Evolutionary conservation across 2,888 invertebrate genomes (phyloP).

Genomic region (Dioctria rufipes): DNA sequence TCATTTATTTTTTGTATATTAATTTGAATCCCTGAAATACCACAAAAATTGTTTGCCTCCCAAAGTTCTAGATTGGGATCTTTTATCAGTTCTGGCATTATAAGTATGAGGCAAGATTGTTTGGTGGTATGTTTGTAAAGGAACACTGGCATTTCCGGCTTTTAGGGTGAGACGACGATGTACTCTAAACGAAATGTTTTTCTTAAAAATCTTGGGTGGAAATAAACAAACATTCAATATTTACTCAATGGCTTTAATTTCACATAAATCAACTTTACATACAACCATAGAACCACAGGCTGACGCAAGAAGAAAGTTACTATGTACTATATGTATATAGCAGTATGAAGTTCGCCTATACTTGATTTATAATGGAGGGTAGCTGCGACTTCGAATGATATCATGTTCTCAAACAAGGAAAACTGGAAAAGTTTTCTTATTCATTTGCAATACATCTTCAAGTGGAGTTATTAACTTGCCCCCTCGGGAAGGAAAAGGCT

Average conservation of each 20-base stretch:
- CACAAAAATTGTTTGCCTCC: neutral
- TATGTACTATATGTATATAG: neutral
- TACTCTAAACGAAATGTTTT: slow-evolving; percentile 36
- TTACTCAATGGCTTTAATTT: slow-evolving; percentile 57
- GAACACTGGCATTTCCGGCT: slow-evolving; percentile 10
- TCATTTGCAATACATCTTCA: slow-evolving; percentile 33
- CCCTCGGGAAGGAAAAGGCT: neutral
- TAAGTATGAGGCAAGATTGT: neutral
- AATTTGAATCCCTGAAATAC: slow-evolving; percentile 30
- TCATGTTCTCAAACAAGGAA: neutral
- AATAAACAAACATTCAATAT: slow-evolving; percentile 56
- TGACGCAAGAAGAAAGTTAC: slow-evolving; percentile 4
- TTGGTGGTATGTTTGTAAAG: slow-evolving; percentile 7
- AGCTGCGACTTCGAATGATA: neutral
- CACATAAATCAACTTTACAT: slow-evolving; percentile 55
- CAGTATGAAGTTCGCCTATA: slow-evolving; percentile 20
- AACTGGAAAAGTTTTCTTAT: slow-evolving; percentile 51
- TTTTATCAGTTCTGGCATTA: slow-evolving; percentile 4
- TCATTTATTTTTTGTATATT: slow-evolving; percentile 30
- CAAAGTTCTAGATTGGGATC: neutral
- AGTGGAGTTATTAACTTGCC: slow-evolving; percentile 16
- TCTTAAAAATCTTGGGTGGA: slow-evolving; percentile 18
- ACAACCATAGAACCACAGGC: slow-evolving; percentile 30
- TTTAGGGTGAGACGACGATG: neutral
- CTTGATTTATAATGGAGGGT: neutral